A percentile compares a stretch with the other conserved stretches of the same genome.
phyloP scores from a whole-genome alignment of 2,888 invertebrate genomes.

The Artemia sinica region DNA sequence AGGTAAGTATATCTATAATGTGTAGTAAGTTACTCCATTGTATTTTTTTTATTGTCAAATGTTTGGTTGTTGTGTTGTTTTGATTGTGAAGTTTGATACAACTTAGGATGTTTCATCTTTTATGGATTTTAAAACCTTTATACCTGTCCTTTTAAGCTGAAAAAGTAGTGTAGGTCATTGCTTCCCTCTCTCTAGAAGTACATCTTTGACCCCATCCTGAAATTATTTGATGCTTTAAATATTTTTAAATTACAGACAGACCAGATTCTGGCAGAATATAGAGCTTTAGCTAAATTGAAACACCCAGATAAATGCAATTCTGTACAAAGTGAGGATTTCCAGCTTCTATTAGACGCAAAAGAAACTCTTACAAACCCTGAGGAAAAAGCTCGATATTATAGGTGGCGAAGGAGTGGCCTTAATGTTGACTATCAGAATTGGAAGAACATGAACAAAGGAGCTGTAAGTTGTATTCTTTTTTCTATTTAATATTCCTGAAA shows the following conservation, averaged over 20 bases:
- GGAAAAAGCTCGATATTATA: not conserved
- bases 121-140: no score
- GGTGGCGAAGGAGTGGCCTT: not conserved
- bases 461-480: not conserved
- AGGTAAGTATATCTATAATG: no score
- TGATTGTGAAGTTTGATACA: no score
- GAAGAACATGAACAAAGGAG: slow-evolving; percentile 10
- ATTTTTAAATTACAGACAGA: not conserved
- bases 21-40: no score
- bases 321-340: not conserved
- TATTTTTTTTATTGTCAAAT: no score
- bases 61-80: no score
- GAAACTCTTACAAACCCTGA: slow-evolving; percentile 2
- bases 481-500: not conserved
- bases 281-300: not conserved
- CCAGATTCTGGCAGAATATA: slow-evolving; percentile 10
- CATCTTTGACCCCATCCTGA: no score
- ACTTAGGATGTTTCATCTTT: no score
- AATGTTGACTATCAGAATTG: not conserved
- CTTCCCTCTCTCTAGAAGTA: no score
- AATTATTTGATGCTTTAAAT: not conserved
- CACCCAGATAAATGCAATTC: not conserved
- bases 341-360: not conserved
- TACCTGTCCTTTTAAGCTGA: no score
- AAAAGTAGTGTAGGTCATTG: no score